Base-by-base conservation (phyloP, 2,797 vertebrate genomes). In the Scyliorhinus canicula region DNA sequence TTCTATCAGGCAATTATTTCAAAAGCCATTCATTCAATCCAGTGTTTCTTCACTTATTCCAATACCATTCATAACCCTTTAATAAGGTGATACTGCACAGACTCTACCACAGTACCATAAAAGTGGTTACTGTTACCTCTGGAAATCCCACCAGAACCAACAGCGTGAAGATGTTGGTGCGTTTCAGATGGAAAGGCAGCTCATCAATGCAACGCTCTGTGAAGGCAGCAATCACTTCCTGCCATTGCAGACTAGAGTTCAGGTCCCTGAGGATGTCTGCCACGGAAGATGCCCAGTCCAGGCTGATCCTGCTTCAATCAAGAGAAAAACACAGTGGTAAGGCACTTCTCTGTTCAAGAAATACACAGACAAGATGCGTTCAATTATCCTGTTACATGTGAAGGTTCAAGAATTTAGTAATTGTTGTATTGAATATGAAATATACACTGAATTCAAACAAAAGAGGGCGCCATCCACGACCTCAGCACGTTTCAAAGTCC, bases 241-340 rank as follows among this genome's bases (percentile, higher is more conserved):
- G 97, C 99, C 99, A 99, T 96, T 98, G 98, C 0, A 97, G 97
- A 79, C 98, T 98, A 63, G 96, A 95, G 95, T 98, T 98, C 95
- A 99, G 97, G 19, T 98, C 97, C 24, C 98, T 98, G 3, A 99
- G 97, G 96, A 99, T 98, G 96, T 99, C 98, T 0, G 98, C 98
- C 97, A 99, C 99, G 16, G 98, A 98, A 96, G 99, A 99, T 0
- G 99, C 99, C 99, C 99, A 99, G 96, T 99, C 99, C 96, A 99
- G 97, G 79, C 99, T 99, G 0, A 99, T 98, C 8, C 98, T 98
- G 95, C 99, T 99, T 96, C 63, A 97, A 96, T 93, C 95, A 96
- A 97, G 14, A 86, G 95, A 63, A n/a, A 90, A 35, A 79, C 67
- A 93, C 8, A 26, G 35, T 57, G 85, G 44, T 26, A 21, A n/a